Evolutionary conservation across 2,888 invertebrate genomes (phyloP).

Genomic region (Anorthoa munda): DNA sequence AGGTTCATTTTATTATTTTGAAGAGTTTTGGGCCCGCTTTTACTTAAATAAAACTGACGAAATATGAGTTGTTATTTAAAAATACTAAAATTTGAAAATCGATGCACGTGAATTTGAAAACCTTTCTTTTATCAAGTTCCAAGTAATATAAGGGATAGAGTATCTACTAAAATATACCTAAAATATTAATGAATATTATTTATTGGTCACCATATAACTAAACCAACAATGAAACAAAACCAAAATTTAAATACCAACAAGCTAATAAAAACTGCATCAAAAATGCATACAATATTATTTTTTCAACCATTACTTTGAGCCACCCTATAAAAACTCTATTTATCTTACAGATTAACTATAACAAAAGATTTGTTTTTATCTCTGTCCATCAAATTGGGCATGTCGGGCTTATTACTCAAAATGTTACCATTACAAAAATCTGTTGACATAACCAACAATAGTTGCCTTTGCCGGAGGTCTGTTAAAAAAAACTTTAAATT

Average conservation of each 20-base stretch:
- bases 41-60: too few species aligned
- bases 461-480: conserved; percentile 47
- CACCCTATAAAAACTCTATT: conserved; percentile 64
- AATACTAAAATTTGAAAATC: too few species aligned
- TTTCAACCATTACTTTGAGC: conserved; percentile 61
- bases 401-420: conserved; percentile 62
- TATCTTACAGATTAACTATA: conserved; percentile 71
- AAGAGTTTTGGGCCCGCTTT: too few species aligned
- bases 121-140: too few species aligned
- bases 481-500: conserved; percentile 39
- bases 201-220: too few species aligned
- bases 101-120: too few species aligned
- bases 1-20: too few species aligned
- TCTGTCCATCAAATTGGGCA: conserved; percentile 76
- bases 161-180: too few species aligned
- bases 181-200: neutral
- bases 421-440: conserved; percentile 60
- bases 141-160: too few species aligned
- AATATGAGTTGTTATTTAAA: too few species aligned
- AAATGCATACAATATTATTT: conserved; percentile 58
- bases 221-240: neutral
- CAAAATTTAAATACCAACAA: conserved; percentile 10
- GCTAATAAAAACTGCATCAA: conserved; percentile 7
- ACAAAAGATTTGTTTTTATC: conserved; percentile 70
- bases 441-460: conserved; percentile 58